These are phyloP conservation scores for Drosophila monieri DNA, from an alignment of 2,888 invertebrate genomes.

Conservation along the genomic window DNA sequence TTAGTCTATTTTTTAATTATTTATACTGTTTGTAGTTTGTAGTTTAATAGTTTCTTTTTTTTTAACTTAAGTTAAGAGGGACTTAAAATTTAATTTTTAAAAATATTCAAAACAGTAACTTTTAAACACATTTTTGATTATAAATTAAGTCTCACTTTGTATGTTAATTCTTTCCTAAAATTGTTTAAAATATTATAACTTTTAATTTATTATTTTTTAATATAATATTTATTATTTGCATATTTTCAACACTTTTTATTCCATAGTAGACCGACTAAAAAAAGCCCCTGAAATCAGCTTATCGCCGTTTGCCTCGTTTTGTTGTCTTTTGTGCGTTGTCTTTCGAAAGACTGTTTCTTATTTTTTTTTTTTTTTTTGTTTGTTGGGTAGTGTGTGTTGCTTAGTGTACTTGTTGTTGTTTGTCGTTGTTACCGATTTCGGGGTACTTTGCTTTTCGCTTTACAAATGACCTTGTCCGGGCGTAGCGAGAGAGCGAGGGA, in stretches of 20 bases:
- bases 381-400: neutral
- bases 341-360: slow-evolving; percentile 32
- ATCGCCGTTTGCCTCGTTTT: slow-evolving; percentile 28
- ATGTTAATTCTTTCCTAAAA: no score
- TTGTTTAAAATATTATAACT: no score
- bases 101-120: no score
- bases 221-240: neutral
- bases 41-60: no score
- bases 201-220: neutral
- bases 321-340: slow-evolving; percentile 42
- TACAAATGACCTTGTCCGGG: slow-evolving; percentile 66
- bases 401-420: slow-evolving; percentile 16
- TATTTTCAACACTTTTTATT: slow-evolving; percentile 4
- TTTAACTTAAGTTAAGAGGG: no score
- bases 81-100: no score
- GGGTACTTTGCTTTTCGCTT: slow-evolving; percentile 50
- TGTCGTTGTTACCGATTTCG: slow-evolving; percentile 15
- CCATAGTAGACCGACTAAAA: slow-evolving; percentile 52
- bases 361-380: neutral
- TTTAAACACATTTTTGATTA: no score
- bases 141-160: no score
- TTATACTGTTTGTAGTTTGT: neutral
- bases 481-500: neutral
- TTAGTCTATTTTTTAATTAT: neutral
- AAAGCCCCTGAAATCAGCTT: slow-evolving; percentile 19